Conservation (phyloP, 2,888 invertebrate species). For the Epsilonema sp. region DNA sequence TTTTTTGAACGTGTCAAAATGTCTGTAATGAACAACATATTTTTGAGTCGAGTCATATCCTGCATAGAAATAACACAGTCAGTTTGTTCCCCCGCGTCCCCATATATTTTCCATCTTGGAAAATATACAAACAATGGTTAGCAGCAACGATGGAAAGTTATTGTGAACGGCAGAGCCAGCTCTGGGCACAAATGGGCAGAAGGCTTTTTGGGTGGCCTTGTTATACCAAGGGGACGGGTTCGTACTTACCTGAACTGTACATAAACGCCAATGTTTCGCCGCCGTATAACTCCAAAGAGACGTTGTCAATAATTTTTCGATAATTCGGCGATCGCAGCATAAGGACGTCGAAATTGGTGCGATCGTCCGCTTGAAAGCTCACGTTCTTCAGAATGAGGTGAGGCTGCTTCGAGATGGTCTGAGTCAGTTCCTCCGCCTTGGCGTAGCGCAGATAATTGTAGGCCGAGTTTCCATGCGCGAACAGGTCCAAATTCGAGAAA, state of each 20-base stretch:
- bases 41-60: too few relatives aligned
- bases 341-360: conserved; percentile 30
- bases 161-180: too few relatives aligned
- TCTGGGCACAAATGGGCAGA: too few relatives aligned
- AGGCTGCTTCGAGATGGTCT: conserved; percentile 25
- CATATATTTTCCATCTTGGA: too few relatives aligned
- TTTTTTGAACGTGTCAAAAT: too few relatives aligned
- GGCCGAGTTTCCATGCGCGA: conserved; percentile 8
- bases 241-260: conserved; percentile 46
- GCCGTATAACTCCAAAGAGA: conserved; percentile 68
- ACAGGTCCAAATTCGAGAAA: conserved; percentile 19
- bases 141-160: too few relatives aligned
- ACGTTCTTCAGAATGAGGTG: conserved; percentile 42
- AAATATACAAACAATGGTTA: too few relatives aligned
- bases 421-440: conserved; percentile 7
- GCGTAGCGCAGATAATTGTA: conserved; percentile 17
- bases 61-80: too few relatives aligned
- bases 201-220: too few relatives aligned
- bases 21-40: too few relatives aligned
- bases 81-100: too few relatives aligned
- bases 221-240: too few relatives aligned
- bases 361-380: conserved; percentile 39
- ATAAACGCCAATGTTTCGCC: conserved; percentile 74
- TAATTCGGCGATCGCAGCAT: conserved; percentile 31
- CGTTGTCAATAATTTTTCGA: conserved; percentile 42